Conservation (phyloP, 1,140 invertebrate species). For the Zaprionus kolodkinae region DNA sequence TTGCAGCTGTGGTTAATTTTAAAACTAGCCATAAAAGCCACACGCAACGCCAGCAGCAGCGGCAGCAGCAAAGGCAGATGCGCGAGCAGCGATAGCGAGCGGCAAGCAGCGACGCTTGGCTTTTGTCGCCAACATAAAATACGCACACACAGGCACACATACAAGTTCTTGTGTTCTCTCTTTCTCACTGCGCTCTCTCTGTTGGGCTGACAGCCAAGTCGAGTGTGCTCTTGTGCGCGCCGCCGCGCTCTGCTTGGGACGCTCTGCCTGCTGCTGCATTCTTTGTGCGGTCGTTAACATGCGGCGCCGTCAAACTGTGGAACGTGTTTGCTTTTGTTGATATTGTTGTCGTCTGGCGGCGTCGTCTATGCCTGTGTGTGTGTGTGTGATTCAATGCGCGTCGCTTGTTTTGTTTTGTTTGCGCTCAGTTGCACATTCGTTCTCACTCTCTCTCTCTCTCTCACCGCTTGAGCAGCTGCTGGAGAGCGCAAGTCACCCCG, state of each 20-base stretch:
- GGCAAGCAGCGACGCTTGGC: conserved; percentile 35
- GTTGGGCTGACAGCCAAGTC: conserved; percentile 54
- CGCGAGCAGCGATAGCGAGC: conserved; percentile 2
- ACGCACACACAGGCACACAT: neutral
- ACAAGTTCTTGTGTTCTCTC: conserved; percentile 43
- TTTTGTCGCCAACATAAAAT: conserved; percentile 65
- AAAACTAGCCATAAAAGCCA: conserved; percentile 79
- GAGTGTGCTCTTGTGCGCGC: conserved; percentile 49
- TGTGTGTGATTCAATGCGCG: conserved; percentile 39
- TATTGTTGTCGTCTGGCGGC: conserved; percentile 30
- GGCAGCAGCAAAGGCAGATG: conserved; percentile 28
- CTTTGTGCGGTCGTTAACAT: conserved; percentile 75
- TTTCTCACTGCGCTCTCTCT: conserved; percentile 23
- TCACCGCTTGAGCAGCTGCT: conserved; percentile 50
- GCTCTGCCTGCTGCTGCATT: conserved; percentile 54
- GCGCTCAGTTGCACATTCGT: conserved; percentile 34
- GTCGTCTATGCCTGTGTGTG: conserved; percentile 29
- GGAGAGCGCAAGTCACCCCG: conserved; percentile 17
- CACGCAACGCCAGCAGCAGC: conserved; percentile 50
- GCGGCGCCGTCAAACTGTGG: conserved; percentile 55
- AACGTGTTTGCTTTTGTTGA: conserved; percentile 58
- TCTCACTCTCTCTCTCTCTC: neutral
- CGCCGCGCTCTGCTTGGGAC: conserved; percentile 14
- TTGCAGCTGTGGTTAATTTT: conserved; percentile 74
- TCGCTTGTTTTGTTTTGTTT: conserved; percentile 57